phyloP scores from a whole-genome alignment of 2,797 vertebrate genomes.

The Spinus olivaceus region DNA sequence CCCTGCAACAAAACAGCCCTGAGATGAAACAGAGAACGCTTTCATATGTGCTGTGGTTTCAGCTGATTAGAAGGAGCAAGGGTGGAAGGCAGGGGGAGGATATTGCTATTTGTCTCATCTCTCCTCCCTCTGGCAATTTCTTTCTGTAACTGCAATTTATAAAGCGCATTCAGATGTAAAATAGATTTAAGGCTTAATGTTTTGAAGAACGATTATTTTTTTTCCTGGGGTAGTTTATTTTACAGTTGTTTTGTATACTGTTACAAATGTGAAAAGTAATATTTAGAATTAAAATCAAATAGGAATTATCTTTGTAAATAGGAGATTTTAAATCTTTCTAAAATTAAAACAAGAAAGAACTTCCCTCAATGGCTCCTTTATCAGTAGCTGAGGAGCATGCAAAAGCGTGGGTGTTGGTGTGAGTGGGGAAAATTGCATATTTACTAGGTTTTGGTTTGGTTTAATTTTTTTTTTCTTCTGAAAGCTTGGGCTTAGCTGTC shows the following conservation, averaged over 20 bases:
- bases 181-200: conserved; percentile 27
- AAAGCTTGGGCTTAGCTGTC: not conserved
- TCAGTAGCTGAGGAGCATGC: not conserved
- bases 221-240: not conserved
- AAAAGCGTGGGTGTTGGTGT: not conserved
- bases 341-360: not conserved
- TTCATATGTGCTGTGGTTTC: not conserved
- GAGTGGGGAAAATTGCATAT: not conserved
- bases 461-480: not conserved
- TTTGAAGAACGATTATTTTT: not conserved
- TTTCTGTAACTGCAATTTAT: not conserved
- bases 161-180: not conserved
- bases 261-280: not conserved
- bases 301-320: not conserved
- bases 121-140: conserved; percentile 30
- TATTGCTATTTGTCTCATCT: conserved; percentile 24
- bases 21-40: not conserved
- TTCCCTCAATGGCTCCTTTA: not conserved
- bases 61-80: not conserved
- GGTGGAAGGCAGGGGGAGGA: not conserved
- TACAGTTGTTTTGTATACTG: not conserved
- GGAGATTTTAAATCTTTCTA: not conserved
- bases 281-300: not conserved
- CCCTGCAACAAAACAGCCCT: not conserved
- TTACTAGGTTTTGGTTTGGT: not conserved